phyloP scores from a whole-genome alignment of 2,113 vertebrate species.

The Oreotrochilus melanogaster region DNA sequence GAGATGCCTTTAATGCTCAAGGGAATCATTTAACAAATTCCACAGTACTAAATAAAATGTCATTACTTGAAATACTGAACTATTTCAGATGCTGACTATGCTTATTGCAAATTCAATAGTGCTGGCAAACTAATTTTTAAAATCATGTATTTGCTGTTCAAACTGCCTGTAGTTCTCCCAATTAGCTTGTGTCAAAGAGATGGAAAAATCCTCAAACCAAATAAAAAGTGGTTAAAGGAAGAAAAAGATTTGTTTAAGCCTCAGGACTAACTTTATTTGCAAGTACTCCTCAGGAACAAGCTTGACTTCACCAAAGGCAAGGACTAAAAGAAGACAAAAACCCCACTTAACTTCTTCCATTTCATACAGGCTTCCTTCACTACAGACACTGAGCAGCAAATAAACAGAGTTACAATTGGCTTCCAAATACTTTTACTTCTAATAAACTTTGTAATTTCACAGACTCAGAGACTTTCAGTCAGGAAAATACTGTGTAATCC shows the following conservation, averaged over 20 bases:
- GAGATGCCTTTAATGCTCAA: slow-evolving; percentile 78
- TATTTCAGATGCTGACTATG: slow-evolving; percentile 81
- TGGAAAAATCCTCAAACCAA: slow-evolving; percentile 53
- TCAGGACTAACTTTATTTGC: slow-evolving; percentile 57
- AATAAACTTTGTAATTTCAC: neutral
- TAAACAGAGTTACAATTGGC: neutral
- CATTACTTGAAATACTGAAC: slow-evolving; percentile 81
- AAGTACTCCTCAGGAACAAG: neutral
- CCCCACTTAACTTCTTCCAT: neutral
- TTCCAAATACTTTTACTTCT: slow-evolving; percentile 8
- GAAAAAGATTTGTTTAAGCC: slow-evolving; percentile 58
- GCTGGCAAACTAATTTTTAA: slow-evolving; percentile 80
- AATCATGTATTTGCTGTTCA: slow-evolving; percentile 72
- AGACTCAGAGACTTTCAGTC: neutral
- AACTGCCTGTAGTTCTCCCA: slow-evolving; percentile 71
- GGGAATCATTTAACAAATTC: slow-evolving; percentile 79
- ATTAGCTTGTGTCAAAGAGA: slow-evolving; percentile 72
- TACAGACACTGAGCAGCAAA: neutral
- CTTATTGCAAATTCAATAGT: slow-evolving; percentile 81
- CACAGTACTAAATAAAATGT: slow-evolving; percentile 82
- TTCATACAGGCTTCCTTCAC: neutral
- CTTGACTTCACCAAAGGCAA: slow-evolving; percentile 33
- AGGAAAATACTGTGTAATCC: neutral
- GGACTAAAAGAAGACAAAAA: neutral
- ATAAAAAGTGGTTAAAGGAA: slow-evolving; percentile 56